Evolutionary conservation across 2,888 invertebrate genomes (phyloP).

Genomic region (Dyspetes luteomarginatus): DNA sequence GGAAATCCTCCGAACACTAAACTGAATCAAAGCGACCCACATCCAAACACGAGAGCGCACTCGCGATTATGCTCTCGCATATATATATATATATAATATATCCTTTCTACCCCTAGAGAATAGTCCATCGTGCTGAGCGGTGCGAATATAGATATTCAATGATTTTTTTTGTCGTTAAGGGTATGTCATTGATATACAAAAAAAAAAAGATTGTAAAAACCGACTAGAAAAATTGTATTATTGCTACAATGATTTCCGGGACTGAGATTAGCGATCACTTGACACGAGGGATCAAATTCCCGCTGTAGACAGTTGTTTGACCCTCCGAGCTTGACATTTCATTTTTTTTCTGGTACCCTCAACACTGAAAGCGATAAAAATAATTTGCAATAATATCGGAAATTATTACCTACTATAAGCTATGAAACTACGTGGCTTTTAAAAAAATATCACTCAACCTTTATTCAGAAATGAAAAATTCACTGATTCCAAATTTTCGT

Average conservation of each 20-base stretch:
- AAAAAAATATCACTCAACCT: no score
- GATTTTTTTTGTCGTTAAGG: slow-evolving; percentile 32
- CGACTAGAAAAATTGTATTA: slow-evolving; percentile 14
- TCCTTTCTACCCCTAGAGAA: background rate
- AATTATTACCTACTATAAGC: no score
- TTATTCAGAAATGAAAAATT: no score
- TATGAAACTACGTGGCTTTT: no score
- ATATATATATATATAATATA: slow-evolving; percentile 1
- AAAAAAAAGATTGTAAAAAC: slow-evolving; percentile 18
- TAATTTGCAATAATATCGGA: no score
- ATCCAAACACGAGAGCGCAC: slow-evolving; percentile 68
- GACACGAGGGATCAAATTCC: slow-evolving; percentile 16
- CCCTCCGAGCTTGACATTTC: no score
- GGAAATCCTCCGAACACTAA: slow-evolving; percentile 77
- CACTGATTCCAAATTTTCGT: no score
- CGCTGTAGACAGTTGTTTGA: no score
- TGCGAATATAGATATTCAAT: slow-evolving; percentile 54
- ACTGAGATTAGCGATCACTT: slow-evolving; percentile 35
- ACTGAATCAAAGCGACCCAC: slow-evolving; percentile 79
- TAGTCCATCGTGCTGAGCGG: background rate
- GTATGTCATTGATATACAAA: slow-evolving; percentile 26
- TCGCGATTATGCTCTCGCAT: slow-evolving; percentile 23
- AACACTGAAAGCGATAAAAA: no score
- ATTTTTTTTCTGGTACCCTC: no score
- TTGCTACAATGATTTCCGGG: slow-evolving; percentile 6